phyloP scores from a whole-genome alignment of 2,888 invertebrate species.

The Sarcophaga carnaria region DNA sequence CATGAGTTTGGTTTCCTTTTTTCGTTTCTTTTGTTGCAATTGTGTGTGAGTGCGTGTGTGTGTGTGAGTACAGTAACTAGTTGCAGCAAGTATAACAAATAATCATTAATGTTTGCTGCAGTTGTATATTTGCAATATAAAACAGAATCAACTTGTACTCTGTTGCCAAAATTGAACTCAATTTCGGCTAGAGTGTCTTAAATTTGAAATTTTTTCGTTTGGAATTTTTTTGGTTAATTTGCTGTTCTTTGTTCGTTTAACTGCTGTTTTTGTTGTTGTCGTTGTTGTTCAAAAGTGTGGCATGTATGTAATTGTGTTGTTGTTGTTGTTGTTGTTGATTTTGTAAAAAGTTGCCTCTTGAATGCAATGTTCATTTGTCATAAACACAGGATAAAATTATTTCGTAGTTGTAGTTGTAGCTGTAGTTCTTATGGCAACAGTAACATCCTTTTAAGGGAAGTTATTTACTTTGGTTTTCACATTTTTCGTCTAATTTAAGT shows the following conservation, averaged over 20 bases:
- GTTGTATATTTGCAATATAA: slow-evolving; percentile 34
- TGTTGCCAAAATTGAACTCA: not conserved
- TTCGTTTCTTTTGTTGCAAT: not conserved
- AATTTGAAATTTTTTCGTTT: slow-evolving; percentile 15
- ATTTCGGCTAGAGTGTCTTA: slow-evolving; percentile 17
- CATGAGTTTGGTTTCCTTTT: not conserved
- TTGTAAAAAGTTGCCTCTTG: not conserved
- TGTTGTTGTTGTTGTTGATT: too few species aligned
- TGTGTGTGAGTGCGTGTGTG: too few species aligned
- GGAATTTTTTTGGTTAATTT: not conserved
- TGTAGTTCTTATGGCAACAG: slow-evolving; percentile 37
- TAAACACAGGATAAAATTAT: slow-evolving; percentile 71
- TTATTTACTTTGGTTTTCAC: too few species aligned
- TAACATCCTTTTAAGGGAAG: not conserved
- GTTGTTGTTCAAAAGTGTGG: not conserved
- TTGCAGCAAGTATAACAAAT: slow-evolving; percentile 51
- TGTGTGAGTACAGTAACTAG: not conserved
- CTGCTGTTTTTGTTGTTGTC: slow-evolving; percentile 9
- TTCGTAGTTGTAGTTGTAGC: slow-evolving; percentile 75
- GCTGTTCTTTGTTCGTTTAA: not conserved
- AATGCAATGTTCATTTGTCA: slow-evolving; percentile 59
- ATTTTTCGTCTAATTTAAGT: too few species aligned
- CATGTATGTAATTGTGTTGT: slow-evolving; percentile 26
- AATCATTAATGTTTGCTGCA: slow-evolving; percentile 61
- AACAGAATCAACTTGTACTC: slow-evolving; percentile 13